Base-by-base conservation (phyloP, 2,888 invertebrate genomes). In the Pseudococcus viburni region DNA sequence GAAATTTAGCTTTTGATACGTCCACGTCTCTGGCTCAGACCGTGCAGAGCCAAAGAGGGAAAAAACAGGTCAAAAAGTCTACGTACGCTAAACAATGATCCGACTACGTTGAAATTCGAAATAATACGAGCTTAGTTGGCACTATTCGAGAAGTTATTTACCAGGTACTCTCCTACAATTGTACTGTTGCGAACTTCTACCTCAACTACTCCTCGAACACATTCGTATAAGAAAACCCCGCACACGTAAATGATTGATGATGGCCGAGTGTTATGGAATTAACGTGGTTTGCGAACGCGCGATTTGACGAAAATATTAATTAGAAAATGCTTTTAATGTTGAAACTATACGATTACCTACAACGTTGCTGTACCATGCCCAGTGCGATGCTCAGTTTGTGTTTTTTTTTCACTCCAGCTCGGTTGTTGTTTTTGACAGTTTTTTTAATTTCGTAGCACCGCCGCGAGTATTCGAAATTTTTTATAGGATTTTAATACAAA, bases 1-100 rank as follows among this genome's bases (percentile, higher is more conserved):
- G 64, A 64, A 64, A 64, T 64, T 64, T 64, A 64, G 64, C 64
- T 64, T 64, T 64, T 64, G 64, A 64, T 64, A 64, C 64, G 64
- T 7, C 17, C 15, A 17, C 15, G 64, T 59, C 12, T 22, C 7
- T 19, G 64, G 7, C 22, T 8, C 64, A 15, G 22, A 59, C 55
- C 55, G 55, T 4, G n/a, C 26, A 33, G 26, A 33, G n/a, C n/a
- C n/a, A 17, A 55, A 15, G 17, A 59, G 17, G 17, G 7, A 46
- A 51, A 64, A 64, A 64, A 64, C 22, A 64, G 64, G 64, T 64
- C 64, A 33, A 64, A 64, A 64, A 64, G 64, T 64, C 64, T 64
- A 12, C 46, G 26, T 33, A 33, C 12, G 19, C 64, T 3, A 64
- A 64, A 64, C 7, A 64, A 64, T 64, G 64, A 64, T 64, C 2